A percentile compares a stretch with the other conserved stretches of the same genome.
These are phyloP conservation scores for Chionoecetes opilio DNA, from an alignment of 1,140 invertebrate species.

Conservation along the genomic window DNA sequence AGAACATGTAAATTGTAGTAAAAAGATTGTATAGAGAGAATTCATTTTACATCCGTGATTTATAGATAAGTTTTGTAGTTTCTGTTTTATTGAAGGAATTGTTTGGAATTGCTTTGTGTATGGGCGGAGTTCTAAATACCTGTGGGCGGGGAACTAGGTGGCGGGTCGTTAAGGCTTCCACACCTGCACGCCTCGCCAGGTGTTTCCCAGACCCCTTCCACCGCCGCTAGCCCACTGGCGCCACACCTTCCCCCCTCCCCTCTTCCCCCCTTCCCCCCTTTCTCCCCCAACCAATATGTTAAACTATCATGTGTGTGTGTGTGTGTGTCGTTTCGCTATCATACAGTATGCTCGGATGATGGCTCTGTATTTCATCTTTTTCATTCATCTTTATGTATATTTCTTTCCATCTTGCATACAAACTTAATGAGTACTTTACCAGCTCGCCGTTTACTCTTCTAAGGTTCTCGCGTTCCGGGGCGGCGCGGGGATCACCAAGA, in stretches of 20 bases:
- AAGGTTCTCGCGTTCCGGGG: slow-evolving; percentile 35
- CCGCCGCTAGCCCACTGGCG: no score
- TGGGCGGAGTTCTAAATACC: not conserved
- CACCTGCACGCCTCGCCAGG: not conserved
- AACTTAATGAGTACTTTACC: not conserved
- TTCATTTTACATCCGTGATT: no score
- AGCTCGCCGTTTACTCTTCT: not conserved
- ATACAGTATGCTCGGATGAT: not conserved
- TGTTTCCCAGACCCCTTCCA: not conserved
- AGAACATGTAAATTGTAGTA: no score
- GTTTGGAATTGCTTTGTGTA: no score
- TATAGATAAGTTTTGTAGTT: no score
- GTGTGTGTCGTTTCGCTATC: not conserved
- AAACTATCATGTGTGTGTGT: not conserved
- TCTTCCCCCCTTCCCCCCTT: not conserved
- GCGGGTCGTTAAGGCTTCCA: not conserved
- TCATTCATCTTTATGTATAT: not conserved
- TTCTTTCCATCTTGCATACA: no score
- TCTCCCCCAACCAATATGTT: not conserved
- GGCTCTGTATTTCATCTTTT: not conserved
- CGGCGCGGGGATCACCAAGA: slow-evolving; percentile 22
- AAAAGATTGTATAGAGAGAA: no score
- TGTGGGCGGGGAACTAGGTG: not conserved
- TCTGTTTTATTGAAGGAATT: no score
- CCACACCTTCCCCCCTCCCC: not conserved